phyloP scores from a whole-genome alignment of 2,888 invertebrate species.

The Diachrysia chrysitis region DNA sequence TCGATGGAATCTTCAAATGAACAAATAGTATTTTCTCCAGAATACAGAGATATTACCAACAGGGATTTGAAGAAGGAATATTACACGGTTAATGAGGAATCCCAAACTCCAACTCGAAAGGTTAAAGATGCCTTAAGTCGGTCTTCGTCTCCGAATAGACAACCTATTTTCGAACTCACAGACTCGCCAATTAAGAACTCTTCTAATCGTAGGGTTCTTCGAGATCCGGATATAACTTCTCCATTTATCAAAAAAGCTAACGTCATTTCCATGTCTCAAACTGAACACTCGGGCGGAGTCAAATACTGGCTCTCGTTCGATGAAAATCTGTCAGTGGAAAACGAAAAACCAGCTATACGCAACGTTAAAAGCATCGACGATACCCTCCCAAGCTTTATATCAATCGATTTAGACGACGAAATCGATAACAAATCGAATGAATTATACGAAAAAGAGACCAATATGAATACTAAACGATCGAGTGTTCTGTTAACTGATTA shows the following conservation, averaged over 20 bases:
- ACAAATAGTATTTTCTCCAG: conserved; percentile 27
- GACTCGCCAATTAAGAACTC: conserved; percentile 73
- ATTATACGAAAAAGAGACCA: conserved; percentile 22
- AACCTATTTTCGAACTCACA: conserved; percentile 66
- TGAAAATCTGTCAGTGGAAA: conserved; percentile 63
- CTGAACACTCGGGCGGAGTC: conserved; percentile 77
- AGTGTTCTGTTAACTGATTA: conserved; percentile 47
- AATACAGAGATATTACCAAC: conserved; percentile 35
- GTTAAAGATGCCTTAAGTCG: conserved; percentile 34
- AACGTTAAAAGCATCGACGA: conserved; percentile 64
- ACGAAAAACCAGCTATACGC: conserved; percentile 37
- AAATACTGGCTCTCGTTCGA: conserved; percentile 87
- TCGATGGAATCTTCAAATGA: conserved; percentile 36
- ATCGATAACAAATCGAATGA: conserved; percentile 32
- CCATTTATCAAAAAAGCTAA: conserved; percentile 76
- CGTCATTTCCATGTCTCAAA: conserved; percentile 82
- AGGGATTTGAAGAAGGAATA: conserved; percentile 2
- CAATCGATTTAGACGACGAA: conserved; percentile 53
- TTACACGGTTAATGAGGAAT: neutral
- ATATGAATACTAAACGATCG: conserved; percentile 24
- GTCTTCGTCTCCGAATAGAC: conserved; percentile 71
- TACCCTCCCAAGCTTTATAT: conserved; percentile 76
- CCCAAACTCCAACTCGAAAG: conserved; percentile 12
- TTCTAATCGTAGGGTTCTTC: neutral
- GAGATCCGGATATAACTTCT: conserved; percentile 58